Conservation (phyloP, 2,797 vertebrate species). For the Catostomus latipinnis region DNA sequence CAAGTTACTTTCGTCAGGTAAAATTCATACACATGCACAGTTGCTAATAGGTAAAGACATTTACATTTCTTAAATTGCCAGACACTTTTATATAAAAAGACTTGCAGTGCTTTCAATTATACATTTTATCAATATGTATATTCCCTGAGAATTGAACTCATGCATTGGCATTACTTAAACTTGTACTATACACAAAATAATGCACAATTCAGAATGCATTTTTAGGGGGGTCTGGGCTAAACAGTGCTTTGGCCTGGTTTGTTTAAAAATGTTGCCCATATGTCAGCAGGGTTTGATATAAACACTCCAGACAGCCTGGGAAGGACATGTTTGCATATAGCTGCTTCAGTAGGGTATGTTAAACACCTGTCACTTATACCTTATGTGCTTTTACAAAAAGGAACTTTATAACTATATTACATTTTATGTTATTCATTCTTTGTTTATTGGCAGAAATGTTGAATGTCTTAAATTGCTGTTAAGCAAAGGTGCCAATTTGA, state of each 20-base stretch:
- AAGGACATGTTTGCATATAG: slow-evolving; percentile 97
- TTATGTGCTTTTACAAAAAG: too few relatives aligned
- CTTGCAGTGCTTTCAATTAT: too few relatives aligned
- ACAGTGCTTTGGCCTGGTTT: slow-evolving; percentile 72
- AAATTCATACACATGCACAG: slow-evolving; percentile 25
- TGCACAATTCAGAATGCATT: background rate
- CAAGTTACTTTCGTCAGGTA: slow-evolving; percentile 99
- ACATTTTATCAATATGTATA: too few relatives aligned
- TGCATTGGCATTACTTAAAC: too few relatives aligned
- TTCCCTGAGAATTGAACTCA: too few relatives aligned
- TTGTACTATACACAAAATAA: background rate
- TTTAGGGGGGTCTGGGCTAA: background rate
- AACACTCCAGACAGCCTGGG: slow-evolving; percentile 96
- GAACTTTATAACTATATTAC: too few relatives aligned
- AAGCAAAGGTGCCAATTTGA: slow-evolving; percentile 94
- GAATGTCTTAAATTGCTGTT: slow-evolving; percentile 99
- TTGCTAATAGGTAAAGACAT: background rate
- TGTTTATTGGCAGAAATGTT: slow-evolving; percentile 82
- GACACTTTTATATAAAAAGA: background rate
- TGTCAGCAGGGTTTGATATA: slow-evolving; percentile 97
- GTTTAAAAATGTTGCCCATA: slow-evolving; percentile 89
- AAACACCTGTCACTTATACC: background rate
- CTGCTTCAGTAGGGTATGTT: slow-evolving; percentile 94
- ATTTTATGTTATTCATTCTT: background rate
- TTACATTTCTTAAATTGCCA: background rate